phyloP scores from a whole-genome alignment of 92 coral and sea anemone genomes.

The Paragorgia papillata region DNA sequence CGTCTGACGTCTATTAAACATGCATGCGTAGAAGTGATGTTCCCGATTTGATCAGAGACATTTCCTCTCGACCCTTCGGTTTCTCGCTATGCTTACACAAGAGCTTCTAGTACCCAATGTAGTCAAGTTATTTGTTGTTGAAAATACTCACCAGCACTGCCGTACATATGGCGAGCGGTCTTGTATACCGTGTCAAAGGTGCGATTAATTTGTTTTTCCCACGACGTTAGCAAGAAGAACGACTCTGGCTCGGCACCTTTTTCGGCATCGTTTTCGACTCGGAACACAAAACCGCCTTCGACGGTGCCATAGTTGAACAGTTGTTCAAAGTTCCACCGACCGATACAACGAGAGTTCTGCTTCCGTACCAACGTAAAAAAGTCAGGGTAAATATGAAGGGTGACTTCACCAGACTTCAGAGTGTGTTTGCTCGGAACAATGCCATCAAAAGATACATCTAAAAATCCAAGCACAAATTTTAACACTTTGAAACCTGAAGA shows the following conservation, averaged over 20 bases:
- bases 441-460: conserved; percentile 85
- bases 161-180: conserved; percentile 28
- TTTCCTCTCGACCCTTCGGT: no score
- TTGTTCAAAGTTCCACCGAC: conserved; percentile 81
- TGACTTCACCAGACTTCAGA: conserved; percentile 91
- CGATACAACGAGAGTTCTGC: conserved; percentile 78
- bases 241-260: conserved; percentile 23
- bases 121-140: no score
- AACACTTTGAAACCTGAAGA: no score
- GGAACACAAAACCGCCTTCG: conserved; percentile 92
- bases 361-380: conserved; percentile 86
- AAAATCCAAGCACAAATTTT: no score
- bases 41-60: no score
- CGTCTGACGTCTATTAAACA: no score
- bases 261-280: conserved; percentile 16
- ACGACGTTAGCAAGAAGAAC: conserved; percentile 30
- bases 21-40: no score
- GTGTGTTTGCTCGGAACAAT: conserved; percentile 94
- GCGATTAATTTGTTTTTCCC: conserved; percentile 31
- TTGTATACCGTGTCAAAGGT: conserved; percentile 39
- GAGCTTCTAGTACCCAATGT: no score
- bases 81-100: no score
- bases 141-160: conserved; percentile 41
- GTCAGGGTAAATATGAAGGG: conserved; percentile 77
- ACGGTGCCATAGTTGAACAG: conserved; percentile 91